Evolutionary conservation across 2,113 vertebrate species (phyloP).

Genomic region (Sceloporus undulatus): DNA sequence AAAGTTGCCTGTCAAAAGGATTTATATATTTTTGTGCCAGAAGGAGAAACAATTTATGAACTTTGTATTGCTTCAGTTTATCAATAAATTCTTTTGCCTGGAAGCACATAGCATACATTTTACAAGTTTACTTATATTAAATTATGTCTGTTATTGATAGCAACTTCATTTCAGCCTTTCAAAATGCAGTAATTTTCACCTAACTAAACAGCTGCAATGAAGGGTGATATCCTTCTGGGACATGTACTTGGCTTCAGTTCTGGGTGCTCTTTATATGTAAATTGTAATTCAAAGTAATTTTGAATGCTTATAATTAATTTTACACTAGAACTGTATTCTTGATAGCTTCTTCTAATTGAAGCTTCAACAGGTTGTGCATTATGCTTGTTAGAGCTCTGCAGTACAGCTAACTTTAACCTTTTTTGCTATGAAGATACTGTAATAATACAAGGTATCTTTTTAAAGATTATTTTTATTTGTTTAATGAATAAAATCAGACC

Average conservation of each 20-base stretch:
- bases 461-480: neutral
- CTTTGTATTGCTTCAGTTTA: constrained; percentile 48
- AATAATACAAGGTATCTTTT: neutral
- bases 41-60: constrained; percentile 46
- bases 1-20: constrained; percentile 51
- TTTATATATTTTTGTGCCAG: constrained; percentile 54
- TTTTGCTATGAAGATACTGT: constrained; percentile 11
- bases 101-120: constrained; percentile 5
- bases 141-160: constrained; percentile 54
- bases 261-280: constrained; percentile 43
- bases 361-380: constrained; percentile 30
- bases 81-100: constrained; percentile 48
- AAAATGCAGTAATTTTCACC: constrained; percentile 55
- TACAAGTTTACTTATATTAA: constrained; percentile 50
- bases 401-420: constrained; percentile 8
- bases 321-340: constrained; percentile 38
- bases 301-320: constrained; percentile 53
- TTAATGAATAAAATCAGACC: neutral
- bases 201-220: constrained; percentile 48
- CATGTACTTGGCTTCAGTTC: constrained; percentile 28
- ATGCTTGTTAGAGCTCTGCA: constrained; percentile 29
- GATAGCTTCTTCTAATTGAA: constrained; percentile 56
- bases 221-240: constrained; percentile 26
- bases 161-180: constrained; percentile 39
- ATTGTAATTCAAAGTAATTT: constrained; percentile 51